These are phyloP conservation scores for Timema podura DNA, from an alignment of 2,888 invertebrate genomes.

Conservation along the genomic window DNA sequence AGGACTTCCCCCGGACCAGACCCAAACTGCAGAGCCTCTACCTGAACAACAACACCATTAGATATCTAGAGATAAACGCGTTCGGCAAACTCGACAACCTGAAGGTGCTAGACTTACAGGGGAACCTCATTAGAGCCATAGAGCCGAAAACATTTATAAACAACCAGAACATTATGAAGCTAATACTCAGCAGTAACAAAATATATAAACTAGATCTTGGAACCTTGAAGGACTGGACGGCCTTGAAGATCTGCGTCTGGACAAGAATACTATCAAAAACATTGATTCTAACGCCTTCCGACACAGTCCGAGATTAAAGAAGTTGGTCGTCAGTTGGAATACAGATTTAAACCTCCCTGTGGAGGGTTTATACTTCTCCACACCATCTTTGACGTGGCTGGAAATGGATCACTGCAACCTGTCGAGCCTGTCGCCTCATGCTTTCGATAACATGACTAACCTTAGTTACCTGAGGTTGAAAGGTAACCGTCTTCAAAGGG, in stretches of 20 bases:
- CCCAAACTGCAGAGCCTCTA: background rate
- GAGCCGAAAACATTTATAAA: slow-evolving; percentile 4
- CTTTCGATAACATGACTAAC: background rate
- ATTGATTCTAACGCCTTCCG: slow-evolving; percentile 1
- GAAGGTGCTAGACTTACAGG: background rate
- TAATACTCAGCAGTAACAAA: background rate
- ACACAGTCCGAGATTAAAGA: background rate
- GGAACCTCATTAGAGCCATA: slow-evolving; percentile 2
- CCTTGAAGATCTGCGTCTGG: slow-evolving; percentile 4
- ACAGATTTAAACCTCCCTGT: background rate
- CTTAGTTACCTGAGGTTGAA: background rate
- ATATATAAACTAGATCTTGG: background rate
- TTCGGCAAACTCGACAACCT: background rate
- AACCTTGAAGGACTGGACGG: background rate
- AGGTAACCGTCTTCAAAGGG: background rate
- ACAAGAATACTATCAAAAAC: background rate
- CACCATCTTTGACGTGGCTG: background rate
- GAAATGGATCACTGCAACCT: slow-evolving; percentile 12
- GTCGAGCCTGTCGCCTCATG: background rate
- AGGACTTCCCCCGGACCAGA: background rate
- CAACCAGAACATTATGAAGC: background rate
- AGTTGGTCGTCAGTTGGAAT: background rate
- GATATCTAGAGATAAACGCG: background rate
- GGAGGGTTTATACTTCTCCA: background rate
- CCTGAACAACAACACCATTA: background rate